These are phyloP conservation scores for Brevipalpus yothersi DNA, from an alignment of 1,140 invertebrate genomes.

Conservation along the genomic window DNA sequence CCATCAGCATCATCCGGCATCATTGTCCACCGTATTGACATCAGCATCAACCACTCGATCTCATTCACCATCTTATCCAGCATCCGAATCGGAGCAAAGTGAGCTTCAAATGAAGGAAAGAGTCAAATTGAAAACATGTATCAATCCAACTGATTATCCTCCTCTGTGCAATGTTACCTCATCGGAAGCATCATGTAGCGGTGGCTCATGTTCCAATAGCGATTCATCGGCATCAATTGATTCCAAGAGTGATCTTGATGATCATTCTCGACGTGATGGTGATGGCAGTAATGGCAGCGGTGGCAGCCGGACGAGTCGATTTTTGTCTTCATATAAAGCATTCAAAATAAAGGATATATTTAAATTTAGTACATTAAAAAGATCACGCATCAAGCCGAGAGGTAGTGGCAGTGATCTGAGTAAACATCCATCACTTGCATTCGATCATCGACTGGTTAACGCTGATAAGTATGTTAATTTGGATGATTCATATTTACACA, in stretches of 20 bases:
- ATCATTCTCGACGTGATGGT: neutral
- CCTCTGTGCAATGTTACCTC: slow-evolving; percentile 78
- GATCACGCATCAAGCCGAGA: neutral
- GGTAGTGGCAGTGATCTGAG: too few species aligned
- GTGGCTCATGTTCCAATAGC: neutral
- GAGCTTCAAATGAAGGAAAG: slow-evolving; percentile 28
- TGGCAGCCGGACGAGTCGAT: neutral
- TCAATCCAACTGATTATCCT: slow-evolving; percentile 59
- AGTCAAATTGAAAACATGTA: slow-evolving; percentile 47
- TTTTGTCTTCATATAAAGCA: neutral
- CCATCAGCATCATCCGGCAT: neutral
- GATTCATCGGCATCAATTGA: neutral
- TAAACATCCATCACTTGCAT: too few species aligned
- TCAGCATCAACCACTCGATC: slow-evolving; percentile 1
- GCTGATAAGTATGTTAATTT: too few species aligned
- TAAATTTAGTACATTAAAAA: slow-evolving; percentile 9
- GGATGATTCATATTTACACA: too few species aligned
- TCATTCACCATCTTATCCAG: slow-evolving; percentile 3
- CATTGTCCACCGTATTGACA: too few species aligned
- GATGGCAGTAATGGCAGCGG: neutral
- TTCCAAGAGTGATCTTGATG: neutral
- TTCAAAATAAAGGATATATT: slow-evolving; percentile 12
- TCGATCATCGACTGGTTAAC: too few species aligned
- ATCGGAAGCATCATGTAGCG: slow-evolving; percentile 17
- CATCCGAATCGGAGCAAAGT: slow-evolving; percentile 16